These are phyloP conservation scores for Sitta europaea DNA, from an alignment of 2,113 vertebrate genomes.

Conservation along the genomic window DNA sequence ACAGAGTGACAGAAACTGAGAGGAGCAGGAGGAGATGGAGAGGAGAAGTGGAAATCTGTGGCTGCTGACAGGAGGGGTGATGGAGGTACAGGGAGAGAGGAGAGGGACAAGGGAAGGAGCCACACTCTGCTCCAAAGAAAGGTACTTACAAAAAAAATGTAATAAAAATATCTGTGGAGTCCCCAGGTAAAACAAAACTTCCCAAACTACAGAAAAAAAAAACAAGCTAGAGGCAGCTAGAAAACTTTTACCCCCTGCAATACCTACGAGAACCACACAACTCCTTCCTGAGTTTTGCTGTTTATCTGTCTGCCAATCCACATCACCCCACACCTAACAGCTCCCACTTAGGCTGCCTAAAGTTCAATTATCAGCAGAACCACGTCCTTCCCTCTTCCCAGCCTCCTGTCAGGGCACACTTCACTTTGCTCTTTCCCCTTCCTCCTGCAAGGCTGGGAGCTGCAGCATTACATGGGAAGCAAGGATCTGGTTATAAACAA, in stretches of 20 bases:
- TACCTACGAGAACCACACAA: background rate
- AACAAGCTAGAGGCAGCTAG: background rate
- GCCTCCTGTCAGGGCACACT: background rate
- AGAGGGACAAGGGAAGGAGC: background rate
- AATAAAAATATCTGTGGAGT: background rate
- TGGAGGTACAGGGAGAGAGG: background rate
- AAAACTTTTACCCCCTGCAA: background rate
- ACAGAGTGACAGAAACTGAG: background rate
- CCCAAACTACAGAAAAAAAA: background rate
- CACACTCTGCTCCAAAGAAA: background rate
- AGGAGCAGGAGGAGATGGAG: background rate
- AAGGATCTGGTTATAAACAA: background rate
- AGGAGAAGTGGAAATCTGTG: background rate
- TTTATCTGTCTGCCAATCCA: background rate
- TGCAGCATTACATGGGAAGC: background rate
- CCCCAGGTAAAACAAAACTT: background rate
- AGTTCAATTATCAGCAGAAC: background rate
- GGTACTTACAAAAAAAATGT: rapidly evolving
- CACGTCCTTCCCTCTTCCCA: background rate
- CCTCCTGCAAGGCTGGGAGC: background rate
- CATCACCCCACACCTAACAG: background rate
- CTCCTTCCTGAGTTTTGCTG: background rate
- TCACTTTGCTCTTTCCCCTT: background rate
- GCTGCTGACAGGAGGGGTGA: background rate
- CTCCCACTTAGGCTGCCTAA: background rate